Conservation (phyloP, 2,888 invertebrate species). For the Mesorhabditis spiculigera region DNA sequence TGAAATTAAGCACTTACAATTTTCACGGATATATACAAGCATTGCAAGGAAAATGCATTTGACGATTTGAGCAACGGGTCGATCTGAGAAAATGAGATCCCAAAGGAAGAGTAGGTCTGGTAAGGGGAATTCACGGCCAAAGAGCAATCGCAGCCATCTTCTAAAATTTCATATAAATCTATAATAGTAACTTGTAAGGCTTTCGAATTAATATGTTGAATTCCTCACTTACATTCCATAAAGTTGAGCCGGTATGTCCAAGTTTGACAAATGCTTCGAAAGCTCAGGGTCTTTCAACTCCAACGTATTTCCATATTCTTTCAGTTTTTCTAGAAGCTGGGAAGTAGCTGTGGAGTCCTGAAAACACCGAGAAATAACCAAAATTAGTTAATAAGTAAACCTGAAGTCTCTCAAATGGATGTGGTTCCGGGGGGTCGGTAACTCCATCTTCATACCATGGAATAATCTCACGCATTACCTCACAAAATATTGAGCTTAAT, state of each 20-base stretch:
- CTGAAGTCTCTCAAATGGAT: not conserved
- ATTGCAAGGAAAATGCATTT: constrained; percentile 76
- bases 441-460: constrained; percentile 34
- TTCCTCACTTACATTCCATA: constrained; percentile 73
- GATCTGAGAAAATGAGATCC: constrained; percentile 79
- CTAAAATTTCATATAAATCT: constrained; percentile 62
- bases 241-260: constrained; percentile 78
- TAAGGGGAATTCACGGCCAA: constrained; percentile 79
- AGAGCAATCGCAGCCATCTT: constrained; percentile 78
- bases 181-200: constrained; percentile 8
- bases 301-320: constrained; percentile 66
- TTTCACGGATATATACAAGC: constrained; percentile 72
- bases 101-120: constrained; percentile 75
- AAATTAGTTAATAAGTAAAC: not conserved
- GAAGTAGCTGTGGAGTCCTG: constrained; percentile 31
- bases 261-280: constrained; percentile 69
- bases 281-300: constrained; percentile 69
- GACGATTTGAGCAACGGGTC: constrained; percentile 63
- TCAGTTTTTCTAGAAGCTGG: constrained; percentile 39
- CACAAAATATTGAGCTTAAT: constrained; percentile 28
- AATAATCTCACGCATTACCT: constrained; percentile 37
- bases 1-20: constrained; percentile 65
- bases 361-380: constrained; percentile 7
- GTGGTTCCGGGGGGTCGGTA: not conserved
- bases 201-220: not conserved